Conservation (phyloP, 2,113 vertebrate genomes). For the Hippocampus barbouri region DNA sequence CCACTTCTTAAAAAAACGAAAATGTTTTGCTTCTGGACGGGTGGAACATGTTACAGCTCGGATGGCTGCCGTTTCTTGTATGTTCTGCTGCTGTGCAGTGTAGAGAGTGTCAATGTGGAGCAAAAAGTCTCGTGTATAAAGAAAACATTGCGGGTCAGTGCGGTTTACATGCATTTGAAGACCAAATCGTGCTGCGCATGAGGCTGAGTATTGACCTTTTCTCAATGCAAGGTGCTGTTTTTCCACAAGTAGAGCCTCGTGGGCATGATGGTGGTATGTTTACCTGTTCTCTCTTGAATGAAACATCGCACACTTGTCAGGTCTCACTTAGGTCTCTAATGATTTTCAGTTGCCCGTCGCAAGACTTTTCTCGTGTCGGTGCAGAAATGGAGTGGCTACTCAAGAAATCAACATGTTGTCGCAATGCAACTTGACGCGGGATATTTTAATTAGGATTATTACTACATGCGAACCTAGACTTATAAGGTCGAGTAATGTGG, state of each 20-base stretch:
- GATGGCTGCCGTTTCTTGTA: neutral
- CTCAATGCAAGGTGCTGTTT: neutral
- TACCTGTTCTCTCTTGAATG: neutral
- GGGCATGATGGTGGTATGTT: neutral
- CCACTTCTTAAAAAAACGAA: no score
- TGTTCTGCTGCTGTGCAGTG: neutral
- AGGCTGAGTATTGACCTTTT: neutral
- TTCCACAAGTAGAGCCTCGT: neutral
- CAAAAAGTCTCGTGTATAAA: neutral
- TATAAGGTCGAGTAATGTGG: conserved; percentile 8
- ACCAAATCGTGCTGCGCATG: neutral
- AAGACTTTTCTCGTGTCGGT: neutral
- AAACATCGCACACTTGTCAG: neutral
- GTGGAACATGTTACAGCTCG: no score
- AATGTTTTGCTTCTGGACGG: neutral
- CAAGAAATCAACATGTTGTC: conserved; percentile 60
- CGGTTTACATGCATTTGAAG: neutral
- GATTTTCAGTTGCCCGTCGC: neutral
- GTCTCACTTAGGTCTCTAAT: neutral
- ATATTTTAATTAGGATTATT: conserved; percentile 51
- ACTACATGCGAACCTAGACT: conserved; percentile 33
- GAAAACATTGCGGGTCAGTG: neutral
- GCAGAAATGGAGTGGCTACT: conserved; percentile 21
- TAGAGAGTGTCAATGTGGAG: neutral
- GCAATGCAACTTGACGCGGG: conserved; percentile 45